Base-by-base conservation (phyloP, 2,113 vertebrate species). In the Saguinus imperator region DNA sequence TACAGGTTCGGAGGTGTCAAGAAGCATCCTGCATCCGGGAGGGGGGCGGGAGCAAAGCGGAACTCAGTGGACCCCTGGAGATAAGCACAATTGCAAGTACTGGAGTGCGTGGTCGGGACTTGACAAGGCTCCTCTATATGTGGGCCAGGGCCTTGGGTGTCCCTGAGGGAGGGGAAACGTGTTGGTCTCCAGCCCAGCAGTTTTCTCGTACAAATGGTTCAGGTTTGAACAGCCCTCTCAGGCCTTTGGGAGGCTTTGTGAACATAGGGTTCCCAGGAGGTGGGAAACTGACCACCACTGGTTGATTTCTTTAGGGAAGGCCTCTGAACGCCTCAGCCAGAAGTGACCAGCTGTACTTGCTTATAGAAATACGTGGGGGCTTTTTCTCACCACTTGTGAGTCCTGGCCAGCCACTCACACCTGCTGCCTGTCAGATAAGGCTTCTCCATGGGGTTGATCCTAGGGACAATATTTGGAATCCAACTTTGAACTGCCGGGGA, bases 1-100 rank as follows among this genome's bases (percentile, higher is more conserved):
- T 18, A 25, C 81, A 86, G 90, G 81, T 94, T 97, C 48, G 23
- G 84, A 94, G 84, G 70, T 94, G 86, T 37, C 75, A 4, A 55
- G 82, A 79, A 23, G 43, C 55, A 16, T 4, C 5, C 35, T 64
- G 43, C 43, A 1, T 45, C 29, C 21, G 50, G 20, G 7, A 37
- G 32, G 29, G 64, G 37, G 37, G 6, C 1, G 11, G 2, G 1
- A 2, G 8, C 32, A 35, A 12, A 27, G 68, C 18, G 48, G 50
- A 40, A 43, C 27, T 16, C 29, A 8, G 92, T 0, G 5, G n/a
- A 29, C 29, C 79, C 57, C 21, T 17, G 23, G 10, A 50, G 84
- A 55, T 70, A 57, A 57, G 11, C 14, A 9, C 0, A 0, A 1
- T 12, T 43, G 48, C 20, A 21, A 32, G 72, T 45, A 21, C 84